These are phyloP conservation scores for Mylabris sibirica DNA, from an alignment of 2,888 invertebrate genomes.

Conservation along the genomic window DNA sequence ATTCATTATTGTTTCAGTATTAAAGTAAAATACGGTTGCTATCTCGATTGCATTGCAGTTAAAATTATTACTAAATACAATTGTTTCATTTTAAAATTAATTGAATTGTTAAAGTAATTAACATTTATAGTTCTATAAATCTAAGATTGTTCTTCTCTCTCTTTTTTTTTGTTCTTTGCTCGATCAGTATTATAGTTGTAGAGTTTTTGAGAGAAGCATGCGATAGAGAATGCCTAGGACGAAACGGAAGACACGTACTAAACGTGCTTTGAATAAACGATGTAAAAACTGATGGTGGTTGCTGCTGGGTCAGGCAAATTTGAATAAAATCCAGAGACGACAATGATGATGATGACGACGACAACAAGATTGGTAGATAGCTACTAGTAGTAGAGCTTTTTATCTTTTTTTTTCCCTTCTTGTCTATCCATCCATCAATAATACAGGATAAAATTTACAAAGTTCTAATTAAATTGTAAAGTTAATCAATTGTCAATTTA, in stretches of 20 bases:
- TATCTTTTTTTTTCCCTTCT: not conserved
- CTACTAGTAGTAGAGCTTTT: not conserved
- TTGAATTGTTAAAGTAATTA: slow-evolving; percentile 2
- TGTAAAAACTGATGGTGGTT: not conserved
- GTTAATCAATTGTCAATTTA: too few relatives aligned
- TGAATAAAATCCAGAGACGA: slow-evolving; percentile 12
- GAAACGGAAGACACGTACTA: slow-evolving; percentile 7
- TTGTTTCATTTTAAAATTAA: not conserved
- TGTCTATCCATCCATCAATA: too few relatives aligned
- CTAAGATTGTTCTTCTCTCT: not conserved
- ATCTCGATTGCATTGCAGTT: slow-evolving; percentile 1
- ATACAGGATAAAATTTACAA: too few relatives aligned
- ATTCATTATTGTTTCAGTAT: not conserved
- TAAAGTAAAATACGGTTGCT: not conserved
- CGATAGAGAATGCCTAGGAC: slow-evolving; percentile 1
- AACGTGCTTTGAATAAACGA: slow-evolving; percentile 14
- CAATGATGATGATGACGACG: not conserved
- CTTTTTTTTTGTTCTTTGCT: not conserved
- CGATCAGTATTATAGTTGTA: too few relatives aligned
- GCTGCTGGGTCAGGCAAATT: slow-evolving; percentile 11
- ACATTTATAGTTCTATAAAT: not conserved
- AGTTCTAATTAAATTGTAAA: not conserved
- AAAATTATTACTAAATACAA: not conserved
- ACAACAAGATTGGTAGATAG: not conserved
- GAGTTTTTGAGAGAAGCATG: too few relatives aligned